Evolutionary conservation across 2,113 vertebrate species (phyloP).

Genomic region (Riparia riparia): DNA sequence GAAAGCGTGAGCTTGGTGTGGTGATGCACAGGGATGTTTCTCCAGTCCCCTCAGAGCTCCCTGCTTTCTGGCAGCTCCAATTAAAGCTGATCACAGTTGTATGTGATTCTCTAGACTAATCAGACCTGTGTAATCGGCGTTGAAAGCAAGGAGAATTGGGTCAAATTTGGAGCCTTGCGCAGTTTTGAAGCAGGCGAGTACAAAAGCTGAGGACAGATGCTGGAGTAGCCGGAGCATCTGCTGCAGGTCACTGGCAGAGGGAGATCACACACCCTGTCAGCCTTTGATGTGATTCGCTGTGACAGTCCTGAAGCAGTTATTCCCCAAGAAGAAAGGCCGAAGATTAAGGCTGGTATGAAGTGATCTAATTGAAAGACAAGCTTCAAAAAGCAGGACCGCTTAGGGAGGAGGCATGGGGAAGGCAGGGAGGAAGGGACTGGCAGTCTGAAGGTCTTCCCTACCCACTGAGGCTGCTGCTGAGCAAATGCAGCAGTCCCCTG

Average conservation of each 20-base stretch:
- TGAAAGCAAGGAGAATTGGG: neutral
- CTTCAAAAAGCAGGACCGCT: neutral
- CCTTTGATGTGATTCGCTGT: neutral
- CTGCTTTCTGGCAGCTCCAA: neutral
- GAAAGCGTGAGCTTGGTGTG: neutral
- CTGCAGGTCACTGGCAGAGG: neutral
- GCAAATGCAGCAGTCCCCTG: neutral
- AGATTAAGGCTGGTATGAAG: conserved; percentile 59
- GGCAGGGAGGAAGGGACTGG: neutral
- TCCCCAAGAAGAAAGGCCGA: conserved; percentile 24
- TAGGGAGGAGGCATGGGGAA: neutral
- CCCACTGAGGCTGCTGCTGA: neutral
- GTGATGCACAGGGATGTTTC: neutral
- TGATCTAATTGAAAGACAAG: conserved; percentile 31
- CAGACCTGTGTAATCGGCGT: neutral
- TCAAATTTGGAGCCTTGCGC: neutral
- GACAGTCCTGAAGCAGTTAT: conserved; percentile 37
- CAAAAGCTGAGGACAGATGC: conserved; percentile 17
- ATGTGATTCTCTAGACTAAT: neutral
- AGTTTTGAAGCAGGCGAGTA: neutral
- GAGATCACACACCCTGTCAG: neutral
- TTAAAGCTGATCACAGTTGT: neutral
- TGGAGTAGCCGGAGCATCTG: conserved; percentile 1
- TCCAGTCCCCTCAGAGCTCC: neutral
- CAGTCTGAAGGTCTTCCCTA: neutral